Percentiles rank a stretch among this genome's conserved stretches.
Conservation (phyloP, 1,140 invertebrate genomes). For the Drosophila saltans region DNA sequence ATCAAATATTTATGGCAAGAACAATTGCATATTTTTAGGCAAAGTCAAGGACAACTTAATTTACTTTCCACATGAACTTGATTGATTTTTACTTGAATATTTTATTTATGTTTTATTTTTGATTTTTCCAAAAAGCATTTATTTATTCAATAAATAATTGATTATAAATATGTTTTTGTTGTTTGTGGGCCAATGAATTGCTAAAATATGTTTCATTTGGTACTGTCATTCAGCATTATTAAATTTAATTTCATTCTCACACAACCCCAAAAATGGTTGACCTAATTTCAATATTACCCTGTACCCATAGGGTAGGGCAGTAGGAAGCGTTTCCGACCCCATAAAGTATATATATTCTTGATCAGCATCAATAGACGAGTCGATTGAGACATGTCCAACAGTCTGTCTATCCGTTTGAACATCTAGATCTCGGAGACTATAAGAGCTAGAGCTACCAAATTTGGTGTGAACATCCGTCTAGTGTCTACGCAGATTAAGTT, state of each 20-base stretch:
- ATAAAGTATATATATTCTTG: no score
- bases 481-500: no score
- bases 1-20: neutral
- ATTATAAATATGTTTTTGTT: neutral
- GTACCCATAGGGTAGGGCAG: no score
- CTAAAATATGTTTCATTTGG: neutral
- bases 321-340: no score
- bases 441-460: no score
- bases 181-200: neutral
- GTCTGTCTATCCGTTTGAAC: no score
- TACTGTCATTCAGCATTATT: constrained; percentile 7
- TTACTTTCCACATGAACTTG: neutral
- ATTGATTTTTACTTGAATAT: neutral
- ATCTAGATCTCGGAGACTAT: no score
- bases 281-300: neutral
- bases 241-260: neutral
- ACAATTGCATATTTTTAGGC: neutral
- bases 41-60: neutral
- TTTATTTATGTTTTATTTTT: no score
- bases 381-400: no score
- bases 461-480: no score
- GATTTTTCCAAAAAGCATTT: neutral
- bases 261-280: neutral
- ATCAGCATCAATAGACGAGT: no score
- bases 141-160: constrained; percentile 6